Evolutionary conservation across 1,140 invertebrate genomes (phyloP).

Genomic region (Drosophila kohkoa): DNA sequence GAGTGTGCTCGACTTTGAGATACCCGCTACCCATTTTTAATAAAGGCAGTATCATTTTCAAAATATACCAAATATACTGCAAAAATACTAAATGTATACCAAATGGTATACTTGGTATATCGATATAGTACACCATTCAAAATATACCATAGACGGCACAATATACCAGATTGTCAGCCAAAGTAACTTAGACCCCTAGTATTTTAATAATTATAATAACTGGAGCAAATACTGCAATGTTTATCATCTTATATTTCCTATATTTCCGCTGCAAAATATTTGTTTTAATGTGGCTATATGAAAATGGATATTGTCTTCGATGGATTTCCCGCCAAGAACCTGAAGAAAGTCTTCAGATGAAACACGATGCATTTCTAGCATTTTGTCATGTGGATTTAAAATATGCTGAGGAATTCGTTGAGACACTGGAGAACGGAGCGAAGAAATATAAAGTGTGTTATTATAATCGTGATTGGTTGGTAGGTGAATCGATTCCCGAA

Average conservation of each 20-base stretch:
- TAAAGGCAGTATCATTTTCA: too few relatives aligned
- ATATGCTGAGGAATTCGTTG: neutral
- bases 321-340: neutral
- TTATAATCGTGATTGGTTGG: conserved; percentile 16
- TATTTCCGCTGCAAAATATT: neutral
- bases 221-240: neutral
- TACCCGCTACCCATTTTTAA: too few relatives aligned
- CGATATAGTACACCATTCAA: too few relatives aligned
- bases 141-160: too few relatives aligned
- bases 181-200: too few relatives aligned
- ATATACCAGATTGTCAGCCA: too few relatives aligned
- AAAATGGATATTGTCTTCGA: neutral
- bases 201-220: neutral
- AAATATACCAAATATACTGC: too few relatives aligned
- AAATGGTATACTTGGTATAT: too few relatives aligned
- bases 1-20: too few relatives aligned
- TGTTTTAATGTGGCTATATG: neutral
- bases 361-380: neutral
- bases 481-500: neutral
- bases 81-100: too few relatives aligned
- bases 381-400: neutral
- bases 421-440: neutral
- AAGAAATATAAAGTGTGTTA: conserved; percentile 3
- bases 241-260: neutral
- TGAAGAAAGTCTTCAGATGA: neutral